A percentile compares a stretch with the other conserved stretches of the same genome.
Evolutionary conservation across 1,140 invertebrate genomes (phyloP).

Genomic region (Conus betulinus): DNA sequence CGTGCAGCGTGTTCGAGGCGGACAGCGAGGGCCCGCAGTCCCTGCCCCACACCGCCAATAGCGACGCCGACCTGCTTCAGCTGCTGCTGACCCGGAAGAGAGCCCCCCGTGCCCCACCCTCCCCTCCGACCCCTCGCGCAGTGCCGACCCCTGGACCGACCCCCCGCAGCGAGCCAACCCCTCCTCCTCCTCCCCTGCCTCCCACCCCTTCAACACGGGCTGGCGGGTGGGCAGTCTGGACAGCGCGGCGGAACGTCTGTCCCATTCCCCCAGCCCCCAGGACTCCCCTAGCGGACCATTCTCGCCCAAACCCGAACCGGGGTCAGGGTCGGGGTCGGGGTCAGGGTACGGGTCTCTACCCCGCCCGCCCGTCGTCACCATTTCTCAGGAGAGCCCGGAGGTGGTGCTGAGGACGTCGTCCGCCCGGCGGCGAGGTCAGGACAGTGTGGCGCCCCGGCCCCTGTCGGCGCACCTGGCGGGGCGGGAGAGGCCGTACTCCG

Average conservation of each 20-base stretch:
- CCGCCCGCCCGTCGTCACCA: conserved; percentile 51
- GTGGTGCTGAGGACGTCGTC: conserved; percentile 43
- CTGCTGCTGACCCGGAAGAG: conserved; percentile 32
- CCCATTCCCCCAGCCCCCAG: conserved; percentile 16
- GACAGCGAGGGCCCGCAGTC: conserved; percentile 53
- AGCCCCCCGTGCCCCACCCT: conserved; percentile 42
- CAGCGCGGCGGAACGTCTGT: conserved; percentile 33
- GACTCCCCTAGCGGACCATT: conserved; percentile 3
- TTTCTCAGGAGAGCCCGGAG: conserved; percentile 51
- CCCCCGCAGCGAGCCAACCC: conserved; percentile 11
- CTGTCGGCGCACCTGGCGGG: not conserved
- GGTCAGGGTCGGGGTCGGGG: not conserved
- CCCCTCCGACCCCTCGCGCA: conserved; percentile 52
- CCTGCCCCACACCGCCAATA: conserved; percentile 59
- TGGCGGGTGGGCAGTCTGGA: conserved; percentile 34
- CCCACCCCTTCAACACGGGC: not conserved
- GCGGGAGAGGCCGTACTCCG: conserved; percentile 51
- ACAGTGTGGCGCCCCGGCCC: not conserved
- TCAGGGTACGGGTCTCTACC: conserved; percentile 6
- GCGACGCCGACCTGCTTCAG: conserved; percentile 51
- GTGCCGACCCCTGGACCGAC: conserved; percentile 51
- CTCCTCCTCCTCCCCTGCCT: not conserved
- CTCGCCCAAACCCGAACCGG: conserved; percentile 11
- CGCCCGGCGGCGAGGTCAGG: not conserved
- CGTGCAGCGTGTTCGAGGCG: conserved; percentile 63